Evolutionary conservation across 2,888 invertebrate genomes (phyloP), one percentile per base, ranked within the genome.

Genomic region (Tenthredo distinguenda): DNA sequence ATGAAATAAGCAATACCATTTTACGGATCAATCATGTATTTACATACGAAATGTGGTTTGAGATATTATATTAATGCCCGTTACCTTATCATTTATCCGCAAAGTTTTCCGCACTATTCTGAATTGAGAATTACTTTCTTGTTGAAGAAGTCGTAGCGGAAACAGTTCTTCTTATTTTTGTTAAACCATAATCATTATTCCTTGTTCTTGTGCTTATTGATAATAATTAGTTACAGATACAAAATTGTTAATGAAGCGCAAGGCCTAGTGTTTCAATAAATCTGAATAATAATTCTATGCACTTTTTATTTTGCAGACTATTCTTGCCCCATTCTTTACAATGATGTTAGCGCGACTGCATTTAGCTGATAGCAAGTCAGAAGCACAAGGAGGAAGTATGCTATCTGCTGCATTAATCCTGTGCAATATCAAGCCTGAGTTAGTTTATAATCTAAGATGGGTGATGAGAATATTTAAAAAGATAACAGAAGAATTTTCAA

Each of bases 361-460:
- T 76, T 84, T 87, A 4, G 85, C 40, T 76, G 84, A 84, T 40
- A 87, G 84, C 26, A 74, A 76, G 4, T 86, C 87, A 21, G 87
- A 87, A 47, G 81, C 86, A n/a, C 87, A 89, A 83, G 85, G 87
- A 9, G 88, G 87, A 68, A 91, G 85, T 86, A 86, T 92, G 40
- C 40, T 93, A n/a, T 84, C 89, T 7, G 89, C 91, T 43, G 91
- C 90, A 34, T 88, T 92, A 76, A 89, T 92, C 85, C 86, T 93
- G 26, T 92, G 91, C 50, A 92, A 92, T 83, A 87, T 92, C 21
- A 90, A 90, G 43, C 91, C 93, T 9, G 86, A 88, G 71, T 81
- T 92, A 18, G 89, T 90, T 82, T 86, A 89, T 50, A 89, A 79
- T 86, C 81, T 92, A 0, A 90, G 89, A 87, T 86, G 74, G 50